These are phyloP conservation scores for Philhelius pedissequus DNA, from an alignment of 2,888 invertebrate genomes.

Conservation along the genomic window DNA sequence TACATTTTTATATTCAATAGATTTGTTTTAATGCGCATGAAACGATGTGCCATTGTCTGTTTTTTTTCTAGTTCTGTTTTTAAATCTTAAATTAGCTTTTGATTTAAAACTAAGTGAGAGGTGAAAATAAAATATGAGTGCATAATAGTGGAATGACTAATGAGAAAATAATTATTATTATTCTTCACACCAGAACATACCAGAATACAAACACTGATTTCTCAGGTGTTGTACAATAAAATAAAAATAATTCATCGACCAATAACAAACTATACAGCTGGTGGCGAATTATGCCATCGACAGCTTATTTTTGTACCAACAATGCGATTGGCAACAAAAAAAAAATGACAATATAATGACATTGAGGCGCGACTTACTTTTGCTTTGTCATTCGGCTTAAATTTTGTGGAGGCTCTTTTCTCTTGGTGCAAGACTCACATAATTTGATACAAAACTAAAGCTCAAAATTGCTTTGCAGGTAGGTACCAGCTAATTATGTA, in stretches of 20 bases:
- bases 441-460: neutral
- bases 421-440: neutral
- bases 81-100: neutral
- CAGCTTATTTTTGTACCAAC: slow-evolving; percentile 49
- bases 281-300: slow-evolving; percentile 39
- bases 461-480: neutral
- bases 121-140: neutral
- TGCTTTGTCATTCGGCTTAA: slow-evolving; percentile 1
- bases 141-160: slow-evolving; percentile 14
- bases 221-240: slow-evolving; percentile 47
- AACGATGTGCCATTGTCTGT: slow-evolving; percentile 28
- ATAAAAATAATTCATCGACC: neutral
- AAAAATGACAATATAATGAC: slow-evolving; percentile 39
- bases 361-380: slow-evolving; percentile 45
- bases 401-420: neutral
- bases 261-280: neutral
- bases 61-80: neutral
- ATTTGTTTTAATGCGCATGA: slow-evolving; percentile 29
- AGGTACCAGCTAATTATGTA: neutral
- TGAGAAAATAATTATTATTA: slow-evolving; percentile 54
- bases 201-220: slow-evolving; percentile 11
- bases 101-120: neutral
- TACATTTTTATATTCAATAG: neutral
- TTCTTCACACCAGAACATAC: slow-evolving; percentile 45
- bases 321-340: neutral